Evolutionary conservation across 2,888 invertebrate species (phyloP), one percentile per base, ranked within the genome.

Genomic region (Pyralis farinalis): DNA sequence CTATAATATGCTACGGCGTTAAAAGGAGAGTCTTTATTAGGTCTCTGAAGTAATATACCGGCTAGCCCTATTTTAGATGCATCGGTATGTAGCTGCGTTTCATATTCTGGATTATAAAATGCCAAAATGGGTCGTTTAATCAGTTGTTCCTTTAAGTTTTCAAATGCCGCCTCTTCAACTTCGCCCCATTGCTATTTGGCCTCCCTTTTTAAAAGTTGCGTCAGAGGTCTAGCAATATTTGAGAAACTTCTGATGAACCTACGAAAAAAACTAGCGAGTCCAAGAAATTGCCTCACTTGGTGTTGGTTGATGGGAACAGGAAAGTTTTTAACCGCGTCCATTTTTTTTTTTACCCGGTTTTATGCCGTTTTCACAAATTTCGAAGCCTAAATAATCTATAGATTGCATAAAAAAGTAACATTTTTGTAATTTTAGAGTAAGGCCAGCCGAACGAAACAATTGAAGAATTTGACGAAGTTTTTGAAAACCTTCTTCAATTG

Each of bases 241-340:
- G 61, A 48, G 35, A 53, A 68, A 5, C 43, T 37, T 21, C 46
- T 45, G 0, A 66, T 39, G 38, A 66, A 67, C 10, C 50, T 37
- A 10, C 63, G 30, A 34, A 65, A 63, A 30, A 49, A 64, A 12
- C 53, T 49, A 0, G 58, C 43, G 1, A 66, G 44, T 1, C 61
- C 60, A 1, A 63, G 9, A 12, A 62, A 62, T 27, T 51, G 55
- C 8, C 55, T 31, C 0, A 41, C 25, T 0, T 35, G 12, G 35
- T 41, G 41, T 7, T 7, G 7, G 12, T 11, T 21, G 3, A 5
- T 22, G 7, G 34, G 25, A 9, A 6, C 8, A 9, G 28, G 16
- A 29, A 37, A 37, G n/a, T 1, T 20, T 1, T 7, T 7, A 1
- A 37, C 36, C 3, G 32, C 30, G 1, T 35, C 35, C 6, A 31